Base-by-base conservation (phyloP, 2,888 invertebrate species). In the Dolichopus griseipennis region DNA sequence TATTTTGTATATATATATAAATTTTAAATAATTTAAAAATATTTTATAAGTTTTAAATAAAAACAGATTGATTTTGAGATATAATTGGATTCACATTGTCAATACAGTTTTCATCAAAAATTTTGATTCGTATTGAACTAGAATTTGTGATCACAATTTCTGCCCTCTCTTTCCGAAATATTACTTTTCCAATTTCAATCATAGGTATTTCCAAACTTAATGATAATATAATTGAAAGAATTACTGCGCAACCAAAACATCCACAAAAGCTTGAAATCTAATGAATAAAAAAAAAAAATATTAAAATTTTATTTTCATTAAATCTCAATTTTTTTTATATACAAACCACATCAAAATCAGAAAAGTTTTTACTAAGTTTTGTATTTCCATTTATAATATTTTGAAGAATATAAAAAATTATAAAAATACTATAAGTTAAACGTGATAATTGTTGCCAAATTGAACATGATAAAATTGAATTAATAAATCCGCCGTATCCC, bases 131-230 rank as follows among this genome's bases (percentile, higher is more conserved):
- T n/a, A n/a, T n/a, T n/a, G n/a, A n/a, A n/a, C n/a, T n/a, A n/a
- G n/a, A n/a, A n/a, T n/a, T n/a, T n/a, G n/a, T n/a, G n/a, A n/a
- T n/a, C n/a, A n/a, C n/a, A n/a, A n/a, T n/a, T n/a, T n/a, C n/a
- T n/a, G n/a, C n/a, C n/a, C n/a, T 64, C 7, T 4, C n/a, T 20
- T 7, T 64, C 37, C 75, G 75, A 41, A 80, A 78, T 43, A 80
- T 6, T 74, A 69, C 68, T 76, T 78, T 70, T 79, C 79, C 22
- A 82, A 69, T 5, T 74, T 73, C 6, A 78, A 72, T 22, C 69
- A 79, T 72, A 3, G 82, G 81, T 9, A 78, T 77, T 73, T 82
- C 81, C 72, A 82, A 81, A 15, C 76, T 72, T 66, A 82, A 70
- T 1, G 75, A 74, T 73, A 76, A 76, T 43, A 79, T 67, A 12